Evolutionary conservation across 1,140 invertebrate species (phyloP).

Genomic region (Drosophila kepulauana): DNA sequence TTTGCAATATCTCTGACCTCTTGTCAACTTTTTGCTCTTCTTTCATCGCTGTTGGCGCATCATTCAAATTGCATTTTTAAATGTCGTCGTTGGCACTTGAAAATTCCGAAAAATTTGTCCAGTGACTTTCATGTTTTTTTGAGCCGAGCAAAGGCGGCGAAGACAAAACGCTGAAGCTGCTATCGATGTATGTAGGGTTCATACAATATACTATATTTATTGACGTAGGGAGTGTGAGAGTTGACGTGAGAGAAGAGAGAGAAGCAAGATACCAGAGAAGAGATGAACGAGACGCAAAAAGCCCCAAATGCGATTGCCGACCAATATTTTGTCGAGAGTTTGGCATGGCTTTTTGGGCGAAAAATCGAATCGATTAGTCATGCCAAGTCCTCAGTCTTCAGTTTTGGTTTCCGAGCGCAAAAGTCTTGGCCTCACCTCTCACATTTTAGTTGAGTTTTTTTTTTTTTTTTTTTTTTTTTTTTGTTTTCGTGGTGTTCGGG

Average conservation of each 20-base stretch:
- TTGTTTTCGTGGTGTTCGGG: conserved; percentile 19
- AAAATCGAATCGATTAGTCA: conserved; percentile 82
- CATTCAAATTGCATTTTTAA: conserved; percentile 38
- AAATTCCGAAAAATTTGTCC: conserved; percentile 45
- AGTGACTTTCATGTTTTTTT: conserved; percentile 47
- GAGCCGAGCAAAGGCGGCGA: conserved; percentile 9
- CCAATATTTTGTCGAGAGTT: conserved; percentile 34
- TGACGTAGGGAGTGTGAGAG: background rate
- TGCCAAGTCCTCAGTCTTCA: conserved; percentile 67
- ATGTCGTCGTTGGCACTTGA: conserved; percentile 46
- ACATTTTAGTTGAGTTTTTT: conserved; percentile 52
- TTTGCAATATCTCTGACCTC: conserved; percentile 1
- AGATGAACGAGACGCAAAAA: conserved; percentile 2
- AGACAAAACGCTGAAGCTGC: conserved; percentile 38
- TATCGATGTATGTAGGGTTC: conserved; percentile 30
- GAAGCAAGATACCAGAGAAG: too few relatives aligned
- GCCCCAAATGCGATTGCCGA: conserved; percentile 24
- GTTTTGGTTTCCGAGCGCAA: conserved; percentile 15
- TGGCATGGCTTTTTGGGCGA: conserved; percentile 72
- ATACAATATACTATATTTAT: conserved; percentile 25
- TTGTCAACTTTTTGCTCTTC: conserved; percentile 1
- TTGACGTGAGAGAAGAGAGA: background rate
- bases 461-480: conserved; percentile 9
- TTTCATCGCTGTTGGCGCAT: conserved; percentile 10
- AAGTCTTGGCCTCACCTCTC: conserved; percentile 44